Base-by-base conservation (phyloP, 1,140 invertebrate species). In the Drosophila sulfurigaster region DNA sequence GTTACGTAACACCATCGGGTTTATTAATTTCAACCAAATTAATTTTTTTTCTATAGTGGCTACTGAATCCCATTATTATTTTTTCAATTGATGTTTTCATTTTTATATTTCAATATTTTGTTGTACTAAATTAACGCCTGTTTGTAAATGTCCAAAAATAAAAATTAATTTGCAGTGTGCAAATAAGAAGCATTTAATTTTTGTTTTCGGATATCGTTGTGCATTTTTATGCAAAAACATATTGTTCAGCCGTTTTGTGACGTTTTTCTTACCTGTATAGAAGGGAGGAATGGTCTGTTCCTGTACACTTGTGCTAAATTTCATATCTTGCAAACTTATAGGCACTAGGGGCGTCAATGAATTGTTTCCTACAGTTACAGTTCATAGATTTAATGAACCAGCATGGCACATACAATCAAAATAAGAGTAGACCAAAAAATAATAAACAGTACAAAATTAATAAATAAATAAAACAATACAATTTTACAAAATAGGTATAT, bases 271-370 rank as follows among this genome's bases (percentile, higher is more conserved):
- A 94, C 94, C 94, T 93, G 95, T 94, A 90, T 95, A 95, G 91
- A 95, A 96, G 75, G 95, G 95, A 80, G 95, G 94, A 91, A 95
- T 93, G 78, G 94, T 94, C 83, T 94, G 93, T 85, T 95, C 94
- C 81, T 95, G 94, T 79, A 95, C 70, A 68, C 90, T 91, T 80
- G 82, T 45, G 73, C 94, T 94, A 79, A 95, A 93, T 94, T 96
- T 96, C 93, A 96, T 94, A 91, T 96, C 96, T 93, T 96, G 96
- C 95, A 96, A 96, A 92, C 94, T 96, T 93, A 96, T 95, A 85
- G 96, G 96, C 62, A 96, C 95, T 91, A 96, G 93, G 72, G 96
- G 96, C 78, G 96, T 96, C 93, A 96, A 94, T 76, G 95, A 95
- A 93, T 94, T 94, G 94, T 94, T 93, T 93, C 94, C 94, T 94